Percentiles rank a stretch among this genome's conserved stretches.
Conservation (phyloP, 64 coral and sea anemone genomes). For the Hydrozoanthus tunicans region DNA sequence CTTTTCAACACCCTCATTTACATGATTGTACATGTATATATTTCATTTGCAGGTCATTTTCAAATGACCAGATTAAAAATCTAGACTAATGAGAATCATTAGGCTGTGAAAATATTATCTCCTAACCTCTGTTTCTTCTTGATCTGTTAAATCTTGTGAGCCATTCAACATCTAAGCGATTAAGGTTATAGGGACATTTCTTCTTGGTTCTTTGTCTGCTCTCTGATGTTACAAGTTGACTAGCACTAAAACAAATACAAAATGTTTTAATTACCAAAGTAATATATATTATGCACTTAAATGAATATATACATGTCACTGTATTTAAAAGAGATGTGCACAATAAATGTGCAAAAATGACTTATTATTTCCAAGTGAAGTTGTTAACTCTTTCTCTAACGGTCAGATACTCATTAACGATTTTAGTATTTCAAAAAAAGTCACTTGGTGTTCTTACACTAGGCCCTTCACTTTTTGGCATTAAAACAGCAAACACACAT, state of each 20-base stretch:
- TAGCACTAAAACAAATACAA: constrained; percentile 45
- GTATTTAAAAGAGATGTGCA: too few species aligned
- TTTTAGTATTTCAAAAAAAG: not conserved
- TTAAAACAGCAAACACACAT: not conserved
- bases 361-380: too few species aligned
- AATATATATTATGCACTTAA: not conserved
- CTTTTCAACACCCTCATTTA: too few species aligned
- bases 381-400: not conserved
- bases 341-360: too few species aligned
- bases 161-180: constrained; percentile 94
- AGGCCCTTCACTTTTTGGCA: not conserved
- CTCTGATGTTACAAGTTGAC: constrained; percentile 69
- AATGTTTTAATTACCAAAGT: not conserved
- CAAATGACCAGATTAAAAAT: too few species aligned
- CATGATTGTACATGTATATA: not conserved
- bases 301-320: not conserved
- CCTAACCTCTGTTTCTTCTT: constrained; percentile 72
- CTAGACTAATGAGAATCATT: too few species aligned
- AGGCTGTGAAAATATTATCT: not conserved
- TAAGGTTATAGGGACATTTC: constrained; percentile 73
- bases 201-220: constrained; percentile 66
- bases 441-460: not conserved
- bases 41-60: too few species aligned
- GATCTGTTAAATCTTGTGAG: constrained; percentile 80
- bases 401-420: not conserved